These are phyloP conservation scores for Silvanus unidentatus DNA, from an alignment of 2,888 invertebrate species.

Conservation along the genomic window DNA sequence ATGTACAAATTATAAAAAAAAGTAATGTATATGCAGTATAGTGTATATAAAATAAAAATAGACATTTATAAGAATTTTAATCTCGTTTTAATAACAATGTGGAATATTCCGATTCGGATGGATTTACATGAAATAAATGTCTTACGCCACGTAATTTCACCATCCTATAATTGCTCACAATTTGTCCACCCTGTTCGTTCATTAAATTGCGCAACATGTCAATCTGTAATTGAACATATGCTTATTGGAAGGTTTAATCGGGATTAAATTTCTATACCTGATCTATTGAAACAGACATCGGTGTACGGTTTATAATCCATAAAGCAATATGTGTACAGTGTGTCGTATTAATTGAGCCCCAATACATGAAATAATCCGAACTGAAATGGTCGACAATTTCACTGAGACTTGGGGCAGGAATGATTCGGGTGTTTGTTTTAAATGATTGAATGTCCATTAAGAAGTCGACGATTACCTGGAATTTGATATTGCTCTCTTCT, in stretches of 20 bases:
- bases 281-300: conserved; percentile 52
- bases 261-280: conserved; percentile 48
- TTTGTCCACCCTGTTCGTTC: no score
- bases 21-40: conserved; percentile 31
- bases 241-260: no score
- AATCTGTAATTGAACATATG: no score
- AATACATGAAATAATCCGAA: conserved; percentile 60
- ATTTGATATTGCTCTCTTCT: conserved; percentile 46
- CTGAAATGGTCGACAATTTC: conserved; percentile 54
- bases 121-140: conserved; percentile 14
- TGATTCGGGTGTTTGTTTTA: conserved; percentile 48
- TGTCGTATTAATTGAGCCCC: conserved; percentile 52
- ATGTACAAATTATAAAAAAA: conserved; percentile 27
- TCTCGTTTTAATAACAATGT: conserved; percentile 9
- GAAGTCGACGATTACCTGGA: conserved; percentile 47
- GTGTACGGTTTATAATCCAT: conserved; percentile 58
- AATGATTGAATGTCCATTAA: conserved; percentile 50
- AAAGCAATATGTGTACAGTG: conserved; percentile 48
- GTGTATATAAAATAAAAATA: conserved; percentile 26
- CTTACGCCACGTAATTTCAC: not conserved
- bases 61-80: conserved; percentile 16
- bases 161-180: no score
- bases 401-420: conserved; percentile 37
- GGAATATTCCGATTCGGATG: conserved; percentile 8
- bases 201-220: no score